Base-by-base conservation (phyloP, 2,888 invertebrate species). In the Melipona beecheii region DNA sequence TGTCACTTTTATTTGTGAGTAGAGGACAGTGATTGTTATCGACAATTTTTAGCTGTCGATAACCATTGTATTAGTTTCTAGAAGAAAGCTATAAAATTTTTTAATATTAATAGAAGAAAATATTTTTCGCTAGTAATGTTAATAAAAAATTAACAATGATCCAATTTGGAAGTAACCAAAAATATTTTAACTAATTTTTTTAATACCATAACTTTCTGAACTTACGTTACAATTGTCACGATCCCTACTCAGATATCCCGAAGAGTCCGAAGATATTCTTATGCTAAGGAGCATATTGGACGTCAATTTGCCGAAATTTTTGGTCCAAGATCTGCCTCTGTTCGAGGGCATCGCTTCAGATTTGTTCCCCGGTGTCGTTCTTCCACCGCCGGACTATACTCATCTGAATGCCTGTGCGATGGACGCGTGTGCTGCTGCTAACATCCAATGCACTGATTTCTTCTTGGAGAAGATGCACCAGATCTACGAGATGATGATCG, bases 401-500 rank as follows among this genome's bases (percentile, higher is more conserved):
- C 94, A 96, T 13, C 95, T 98, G 81, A 96, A 97, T 87, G 95
- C 95, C 31, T 97, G 96, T 15, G 95, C 96, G 87, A 94, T 95
- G 72, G 96, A 97, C 89, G 96, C 96, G 0, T 98, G 97, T 90
- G 95, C 95, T 0, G 95, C 95, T 13, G 96, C 96, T 73, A 98
- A 99, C 92, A 95, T 98, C 54, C 98, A 99, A 93, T 97, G 97
- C 85, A 98, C 97, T 0, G 96, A 96, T 0, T 97, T 97, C 95
- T 98, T 99, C 93, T 95, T 98, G 90, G 98, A 98, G 94, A 99
- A 98, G 95, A 96, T 97, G n/a, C 97, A 97, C 81, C 97, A 99
- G 95, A 96, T 99, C 13, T 99, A 97, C 93, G 99, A 99, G 95
- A 99, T 99, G 98, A 98, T 99, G 95, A 96, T 98, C 50, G 98